Conservation (phyloP, 1,140 invertebrate species). For the Drosophila watanabei region DNA sequence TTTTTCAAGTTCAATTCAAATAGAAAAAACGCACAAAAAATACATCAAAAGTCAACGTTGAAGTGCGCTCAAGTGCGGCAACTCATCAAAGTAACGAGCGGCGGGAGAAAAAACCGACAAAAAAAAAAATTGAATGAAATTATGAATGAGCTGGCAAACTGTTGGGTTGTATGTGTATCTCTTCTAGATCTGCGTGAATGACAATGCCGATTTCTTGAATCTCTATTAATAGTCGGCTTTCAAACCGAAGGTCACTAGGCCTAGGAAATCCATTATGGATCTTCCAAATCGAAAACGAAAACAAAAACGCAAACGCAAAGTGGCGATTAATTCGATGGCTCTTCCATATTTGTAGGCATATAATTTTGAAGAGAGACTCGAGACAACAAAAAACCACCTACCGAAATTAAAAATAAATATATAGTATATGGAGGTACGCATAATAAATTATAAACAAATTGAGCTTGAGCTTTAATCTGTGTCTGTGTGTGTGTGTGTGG, state of each 20-base stretch:
- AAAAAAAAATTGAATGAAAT: conserved; percentile 50
- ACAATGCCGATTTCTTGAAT: conserved; percentile 68
- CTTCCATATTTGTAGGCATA: conserved; percentile 80
- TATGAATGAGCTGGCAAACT: conserved; percentile 71
- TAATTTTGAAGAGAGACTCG: conserved; percentile 59
- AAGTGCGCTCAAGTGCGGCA: conserved; percentile 76
- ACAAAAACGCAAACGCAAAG: conserved; percentile 62
- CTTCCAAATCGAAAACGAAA: conserved; percentile 54
- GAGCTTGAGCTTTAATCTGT: conserved; percentile 41
- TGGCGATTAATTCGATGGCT: conserved; percentile 81
- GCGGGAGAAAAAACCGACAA: background rate
- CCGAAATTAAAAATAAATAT: conserved; percentile 51
- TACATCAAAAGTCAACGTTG: conserved; percentile 71
- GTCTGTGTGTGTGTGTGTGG: conserved; percentile 40
- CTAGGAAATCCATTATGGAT: conserved; percentile 63
- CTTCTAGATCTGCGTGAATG: conserved; percentile 67
- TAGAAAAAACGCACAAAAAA: conserved; percentile 45
- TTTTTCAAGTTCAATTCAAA: conserved; percentile 73
- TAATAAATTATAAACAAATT: conserved; percentile 71
- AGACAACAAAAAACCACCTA: conserved; percentile 43
- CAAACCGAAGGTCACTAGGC: conserved; percentile 63
- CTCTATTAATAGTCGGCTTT: conserved; percentile 48
- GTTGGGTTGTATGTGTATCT: conserved; percentile 40
- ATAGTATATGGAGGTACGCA: conserved; percentile 28
- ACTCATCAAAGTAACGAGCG: conserved; percentile 71